These are phyloP conservation scores for Thaleichthys pacificus DNA, from an alignment of 2,797 vertebrate genomes.

Conservation along the genomic window DNA sequence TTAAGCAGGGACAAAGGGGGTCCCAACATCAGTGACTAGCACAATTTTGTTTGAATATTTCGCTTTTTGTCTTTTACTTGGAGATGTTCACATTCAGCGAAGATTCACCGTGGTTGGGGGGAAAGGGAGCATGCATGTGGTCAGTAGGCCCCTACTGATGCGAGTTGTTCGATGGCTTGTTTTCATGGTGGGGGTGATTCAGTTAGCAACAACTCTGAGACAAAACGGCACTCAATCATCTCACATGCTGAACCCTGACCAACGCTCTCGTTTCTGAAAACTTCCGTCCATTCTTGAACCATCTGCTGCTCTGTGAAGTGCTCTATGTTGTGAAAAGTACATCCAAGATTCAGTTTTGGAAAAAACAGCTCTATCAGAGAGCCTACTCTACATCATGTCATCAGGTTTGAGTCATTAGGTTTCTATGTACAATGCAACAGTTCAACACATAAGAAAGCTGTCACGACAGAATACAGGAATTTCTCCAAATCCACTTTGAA, in stretches of 20 bases:
- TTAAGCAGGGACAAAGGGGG: background rate
- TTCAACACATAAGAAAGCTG: constrained; percentile 8
- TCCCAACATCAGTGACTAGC: constrained; percentile 21
- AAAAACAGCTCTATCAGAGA: constrained; percentile 8
- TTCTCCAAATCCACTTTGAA: background rate
- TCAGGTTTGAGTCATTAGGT: constrained; percentile 3
- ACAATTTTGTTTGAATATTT: constrained; percentile 15
- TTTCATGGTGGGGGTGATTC: background rate
- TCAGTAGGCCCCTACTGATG: background rate
- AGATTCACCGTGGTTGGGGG: constrained; percentile 7
- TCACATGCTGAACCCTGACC: background rate
- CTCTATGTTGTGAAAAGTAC: background rate
- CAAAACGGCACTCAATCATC: background rate
- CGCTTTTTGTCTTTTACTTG: background rate
- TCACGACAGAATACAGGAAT: background rate
- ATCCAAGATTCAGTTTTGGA: background rate
- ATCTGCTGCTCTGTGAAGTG: background rate
- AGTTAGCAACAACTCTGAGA: background rate
- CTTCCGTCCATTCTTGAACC: background rate
- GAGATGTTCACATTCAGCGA: constrained; percentile 30
- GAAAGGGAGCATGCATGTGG: background rate
- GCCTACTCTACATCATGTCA: constrained; percentile 21
- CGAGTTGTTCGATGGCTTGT: background rate
- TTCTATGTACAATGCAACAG: constrained; percentile 19
- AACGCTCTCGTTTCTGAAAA: background rate